A percentile compares a stretch with the other conserved stretches of the same genome.
phyloP scores from a whole-genome alignment of 2,797 vertebrate genomes.

The Spheniscus humboldti region DNA sequence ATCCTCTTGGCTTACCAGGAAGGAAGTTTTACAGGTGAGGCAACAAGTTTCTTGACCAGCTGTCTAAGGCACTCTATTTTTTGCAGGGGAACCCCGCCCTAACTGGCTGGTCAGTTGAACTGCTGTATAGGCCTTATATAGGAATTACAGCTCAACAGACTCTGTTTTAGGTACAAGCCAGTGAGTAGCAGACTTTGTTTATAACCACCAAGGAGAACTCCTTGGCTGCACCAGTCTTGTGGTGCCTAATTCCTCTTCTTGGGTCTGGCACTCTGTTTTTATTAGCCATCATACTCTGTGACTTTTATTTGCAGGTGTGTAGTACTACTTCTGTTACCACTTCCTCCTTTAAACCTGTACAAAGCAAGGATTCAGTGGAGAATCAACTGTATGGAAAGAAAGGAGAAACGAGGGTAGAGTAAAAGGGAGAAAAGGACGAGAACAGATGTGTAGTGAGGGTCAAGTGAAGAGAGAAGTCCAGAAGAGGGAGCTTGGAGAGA shows the following conservation, averaged over 20 bases:
- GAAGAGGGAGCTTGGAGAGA: neutral
- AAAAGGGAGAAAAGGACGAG: neutral
- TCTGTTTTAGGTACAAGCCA: neutral
- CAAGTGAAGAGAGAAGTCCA: neutral
- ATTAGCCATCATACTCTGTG: neutral
- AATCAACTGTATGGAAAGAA: neutral
- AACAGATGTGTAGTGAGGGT: neutral
- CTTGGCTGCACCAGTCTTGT: neutral
- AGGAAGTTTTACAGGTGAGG: conserved; percentile 91
- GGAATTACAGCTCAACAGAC: neutral
- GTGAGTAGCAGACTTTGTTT: neutral
- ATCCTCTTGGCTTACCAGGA: conserved; percentile 91
- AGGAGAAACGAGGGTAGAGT: neutral
- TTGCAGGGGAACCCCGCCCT: neutral
- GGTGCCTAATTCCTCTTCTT: neutral
- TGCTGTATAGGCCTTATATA: neutral
- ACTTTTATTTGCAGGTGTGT: neutral
- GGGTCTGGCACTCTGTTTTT: neutral
- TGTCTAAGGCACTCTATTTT: neutral
- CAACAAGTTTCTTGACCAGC: neutral
- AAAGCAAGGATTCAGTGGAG: neutral
- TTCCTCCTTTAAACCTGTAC: neutral
- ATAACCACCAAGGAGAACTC: neutral
- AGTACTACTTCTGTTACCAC: neutral
- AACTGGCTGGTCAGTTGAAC: neutral